These are phyloP conservation scores for Lagorchestes hirsutus DNA, from an alignment of 2,797 vertebrate genomes.

Conservation along the genomic window DNA sequence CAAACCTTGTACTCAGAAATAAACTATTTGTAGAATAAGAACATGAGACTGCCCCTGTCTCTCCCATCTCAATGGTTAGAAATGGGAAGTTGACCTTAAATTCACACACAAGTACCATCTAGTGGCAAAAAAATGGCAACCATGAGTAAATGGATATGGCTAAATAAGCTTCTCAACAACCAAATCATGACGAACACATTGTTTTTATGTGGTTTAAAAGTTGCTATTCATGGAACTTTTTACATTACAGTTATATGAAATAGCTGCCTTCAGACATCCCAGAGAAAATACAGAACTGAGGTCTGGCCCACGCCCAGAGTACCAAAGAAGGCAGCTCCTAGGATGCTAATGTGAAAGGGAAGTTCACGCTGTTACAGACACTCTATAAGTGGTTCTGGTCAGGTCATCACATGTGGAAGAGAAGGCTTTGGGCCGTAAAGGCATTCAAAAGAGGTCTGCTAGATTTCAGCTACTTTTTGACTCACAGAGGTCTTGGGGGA, in stretches of 20 bases:
- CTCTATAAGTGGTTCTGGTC: background rate
- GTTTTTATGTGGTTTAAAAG: no score
- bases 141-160: background rate
- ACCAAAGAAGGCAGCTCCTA: no score
- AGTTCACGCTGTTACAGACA: no score
- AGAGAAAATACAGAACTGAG: no score
- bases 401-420: background rate
- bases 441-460: background rate
- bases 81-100: background rate
- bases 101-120: slow-evolving; percentile 2
- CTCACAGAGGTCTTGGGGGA: background rate
- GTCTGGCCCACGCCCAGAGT: no score
- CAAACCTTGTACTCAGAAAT: background rate
- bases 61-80: background rate
- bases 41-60: background rate
- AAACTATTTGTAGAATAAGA: background rate
- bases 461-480: background rate
- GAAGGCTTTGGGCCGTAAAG: background rate
- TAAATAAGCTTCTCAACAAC: no score
- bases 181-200: no score
- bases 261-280: no score
- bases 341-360: no score
- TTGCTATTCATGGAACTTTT: no score
- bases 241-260: no score
- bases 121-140: background rate